Conservation (phyloP, 2,113 vertebrate genomes). For the Larimichthys crocea region DNA sequence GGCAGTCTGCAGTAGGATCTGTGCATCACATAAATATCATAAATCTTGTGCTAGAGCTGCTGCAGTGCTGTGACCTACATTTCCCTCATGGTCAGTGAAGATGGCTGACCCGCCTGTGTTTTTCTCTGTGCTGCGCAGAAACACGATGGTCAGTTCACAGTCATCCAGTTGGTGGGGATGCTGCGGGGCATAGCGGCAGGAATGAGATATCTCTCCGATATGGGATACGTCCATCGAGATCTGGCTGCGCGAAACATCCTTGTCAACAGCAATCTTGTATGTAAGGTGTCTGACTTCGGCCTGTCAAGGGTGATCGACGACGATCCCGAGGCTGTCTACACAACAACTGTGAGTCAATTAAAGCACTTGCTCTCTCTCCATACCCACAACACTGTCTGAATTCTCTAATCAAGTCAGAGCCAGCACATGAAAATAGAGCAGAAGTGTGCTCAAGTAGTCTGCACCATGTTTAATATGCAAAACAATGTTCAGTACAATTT, state of each 20-base stretch:
- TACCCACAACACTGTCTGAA: constrained; percentile 38
- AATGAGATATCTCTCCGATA: constrained; percentile 98
- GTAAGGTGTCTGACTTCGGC: constrained; percentile 99
- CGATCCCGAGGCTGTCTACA: constrained; percentile 98
- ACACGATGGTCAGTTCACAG: constrained; percentile 97
- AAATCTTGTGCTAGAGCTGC: constrained; percentile 63
- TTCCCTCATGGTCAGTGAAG: constrained; percentile 64
- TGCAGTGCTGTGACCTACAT: constrained; percentile 70
- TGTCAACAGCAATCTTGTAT: constrained; percentile 99
- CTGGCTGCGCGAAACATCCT: constrained; percentile 98
- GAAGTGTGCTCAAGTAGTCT: constrained; percentile 21
- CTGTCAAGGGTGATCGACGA: constrained; percentile 98
- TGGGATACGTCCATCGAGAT: constrained; percentile 99
- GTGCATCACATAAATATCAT: constrained; percentile 61
- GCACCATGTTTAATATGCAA: constrained; percentile 13
- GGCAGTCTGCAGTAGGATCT: constrained; percentile 55
- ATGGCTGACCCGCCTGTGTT: constrained; percentile 60
- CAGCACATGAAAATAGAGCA: constrained; percentile 48
- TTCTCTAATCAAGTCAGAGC: constrained; percentile 56
- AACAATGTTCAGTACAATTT: not conserved
- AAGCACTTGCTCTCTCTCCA: constrained; percentile 20
- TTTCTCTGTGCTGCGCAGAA: constrained; percentile 84
- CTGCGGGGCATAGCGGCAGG: constrained; percentile 97
- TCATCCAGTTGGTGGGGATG: constrained; percentile 98
- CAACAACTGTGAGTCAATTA: constrained; percentile 93